Conservation (phyloP, 2,113 vertebrate genomes). For the Grammomys surdaster region DNA sequence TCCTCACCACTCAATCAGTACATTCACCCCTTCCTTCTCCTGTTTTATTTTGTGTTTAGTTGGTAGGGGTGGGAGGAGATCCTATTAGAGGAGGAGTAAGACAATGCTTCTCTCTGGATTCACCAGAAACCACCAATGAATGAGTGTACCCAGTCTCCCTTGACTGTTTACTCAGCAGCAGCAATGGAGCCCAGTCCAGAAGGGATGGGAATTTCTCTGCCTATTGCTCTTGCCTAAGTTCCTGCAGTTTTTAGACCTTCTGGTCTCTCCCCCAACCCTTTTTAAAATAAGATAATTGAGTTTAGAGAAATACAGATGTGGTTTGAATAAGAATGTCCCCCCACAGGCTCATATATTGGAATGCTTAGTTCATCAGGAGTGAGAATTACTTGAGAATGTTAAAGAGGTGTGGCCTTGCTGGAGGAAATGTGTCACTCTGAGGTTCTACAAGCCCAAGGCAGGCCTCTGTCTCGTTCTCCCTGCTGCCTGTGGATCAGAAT, state of each 20-base stretch:
- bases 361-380: neutral
- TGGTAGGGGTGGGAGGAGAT: neutral
- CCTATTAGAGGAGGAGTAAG: neutral
- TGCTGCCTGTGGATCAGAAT: neutral
- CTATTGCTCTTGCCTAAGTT: neutral
- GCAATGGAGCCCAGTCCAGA: neutral
- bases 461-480: neutral
- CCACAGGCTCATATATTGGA: neutral
- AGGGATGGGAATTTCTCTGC: neutral
- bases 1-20: neutral
- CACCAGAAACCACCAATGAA: neutral
- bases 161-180: constrained; percentile 31
- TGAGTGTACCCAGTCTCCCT: neutral
- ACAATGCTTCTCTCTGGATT: neutral
- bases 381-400: neutral
- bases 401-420: neutral
- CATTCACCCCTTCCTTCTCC: neutral
- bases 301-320: neutral
- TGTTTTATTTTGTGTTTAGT: constrained; percentile 48
- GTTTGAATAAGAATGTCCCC: neutral
- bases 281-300: neutral
- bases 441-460: neutral
- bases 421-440: neutral
- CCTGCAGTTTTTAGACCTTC: constrained; percentile 7
- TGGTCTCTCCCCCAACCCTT: neutral